Conservation (phyloP, 1,140 invertebrate species). For the Papilio dardanus region DNA sequence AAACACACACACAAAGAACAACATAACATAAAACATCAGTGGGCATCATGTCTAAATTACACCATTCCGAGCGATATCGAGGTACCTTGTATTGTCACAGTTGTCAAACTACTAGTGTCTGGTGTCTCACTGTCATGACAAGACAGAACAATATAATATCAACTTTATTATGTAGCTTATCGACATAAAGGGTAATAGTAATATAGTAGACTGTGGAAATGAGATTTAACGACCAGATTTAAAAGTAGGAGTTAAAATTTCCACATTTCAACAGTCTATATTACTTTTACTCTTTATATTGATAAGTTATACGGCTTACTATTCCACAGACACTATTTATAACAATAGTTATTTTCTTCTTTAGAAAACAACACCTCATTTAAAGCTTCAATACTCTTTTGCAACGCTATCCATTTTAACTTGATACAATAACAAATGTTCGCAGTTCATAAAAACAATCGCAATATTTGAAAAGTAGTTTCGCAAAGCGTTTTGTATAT, state of each 20-base stretch:
- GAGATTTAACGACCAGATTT: no score
- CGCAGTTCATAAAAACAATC: conserved; percentile 53
- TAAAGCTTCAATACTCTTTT: conserved; percentile 26
- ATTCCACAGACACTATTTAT: neutral
- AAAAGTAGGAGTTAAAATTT: no score
- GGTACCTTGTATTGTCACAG: no score
- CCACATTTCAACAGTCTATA: neutral
- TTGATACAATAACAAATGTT: conserved; percentile 32
- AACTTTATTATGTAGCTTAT: neutral
- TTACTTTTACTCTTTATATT: neutral
- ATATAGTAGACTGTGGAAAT: no score
- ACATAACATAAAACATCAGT: conserved; percentile 65
- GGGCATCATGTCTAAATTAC: conserved; percentile 43
- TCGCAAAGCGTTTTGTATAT: conserved; percentile 53
- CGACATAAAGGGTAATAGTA: no score
- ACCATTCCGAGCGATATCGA: conserved; percentile 15
- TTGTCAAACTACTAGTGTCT: neutral
- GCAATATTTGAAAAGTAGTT: conserved; percentile 53
- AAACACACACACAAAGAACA: conserved; percentile 53
- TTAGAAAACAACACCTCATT: neutral
- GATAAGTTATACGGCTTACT: neutral
- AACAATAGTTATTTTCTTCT: neutral
- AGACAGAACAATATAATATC: neutral
- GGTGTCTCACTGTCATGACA: neutral
- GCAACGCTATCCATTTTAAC: conserved; percentile 13